Percentiles rank a stretch among this genome's conserved stretches.
Conservation (phyloP, 2,888 invertebrate genomes). For the Idaea biselata region DNA sequence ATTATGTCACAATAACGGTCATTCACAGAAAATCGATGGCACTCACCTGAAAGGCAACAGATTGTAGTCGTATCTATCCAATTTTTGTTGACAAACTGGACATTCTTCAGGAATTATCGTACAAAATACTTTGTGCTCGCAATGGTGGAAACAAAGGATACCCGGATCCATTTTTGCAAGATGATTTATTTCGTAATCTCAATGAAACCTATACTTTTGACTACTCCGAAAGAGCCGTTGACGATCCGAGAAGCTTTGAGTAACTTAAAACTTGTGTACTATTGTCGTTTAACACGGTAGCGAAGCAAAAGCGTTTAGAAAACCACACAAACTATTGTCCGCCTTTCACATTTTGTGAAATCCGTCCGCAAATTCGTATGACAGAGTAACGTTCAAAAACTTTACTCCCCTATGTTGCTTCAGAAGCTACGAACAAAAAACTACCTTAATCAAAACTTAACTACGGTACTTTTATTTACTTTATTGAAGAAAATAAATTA, state of each 20-base stretch:
- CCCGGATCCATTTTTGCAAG: conserved; percentile 84
- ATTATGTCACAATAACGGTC: conserved; percentile 19
- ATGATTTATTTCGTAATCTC: conserved; percentile 42
- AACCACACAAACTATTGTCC: conserved; percentile 47
- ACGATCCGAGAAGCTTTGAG: conserved; percentile 31
- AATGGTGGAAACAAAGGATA: conserved; percentile 95
- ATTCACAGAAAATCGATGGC: conserved; percentile 5
- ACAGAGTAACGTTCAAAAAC: conserved; percentile 20
- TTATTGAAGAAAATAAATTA: too few species aligned
- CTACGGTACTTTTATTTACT: too few species aligned
- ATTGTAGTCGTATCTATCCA: conserved; percentile 82
- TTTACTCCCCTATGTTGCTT: not conserved
- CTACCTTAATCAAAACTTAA: not conserved
- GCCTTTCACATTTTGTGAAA: conserved; percentile 49
- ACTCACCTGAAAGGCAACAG: conserved; percentile 88
- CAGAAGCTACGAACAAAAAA: not conserved
- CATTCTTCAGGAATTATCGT: conserved; percentile 88
- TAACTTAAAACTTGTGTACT: conserved; percentile 37
- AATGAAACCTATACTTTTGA: conserved; percentile 45
- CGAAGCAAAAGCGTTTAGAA: conserved; percentile 53
- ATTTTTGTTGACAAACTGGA: conserved; percentile 85
- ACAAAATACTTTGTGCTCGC: conserved; percentile 90
- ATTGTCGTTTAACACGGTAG: conserved; percentile 41
- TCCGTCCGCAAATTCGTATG: conserved; percentile 5
- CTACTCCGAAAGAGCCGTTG: conserved; percentile 22